Evolutionary conservation across 2,888 invertebrate genomes (phyloP), one percentile per base, ranked within the genome.

Genomic region (Hypena proboscidalis): DNA sequence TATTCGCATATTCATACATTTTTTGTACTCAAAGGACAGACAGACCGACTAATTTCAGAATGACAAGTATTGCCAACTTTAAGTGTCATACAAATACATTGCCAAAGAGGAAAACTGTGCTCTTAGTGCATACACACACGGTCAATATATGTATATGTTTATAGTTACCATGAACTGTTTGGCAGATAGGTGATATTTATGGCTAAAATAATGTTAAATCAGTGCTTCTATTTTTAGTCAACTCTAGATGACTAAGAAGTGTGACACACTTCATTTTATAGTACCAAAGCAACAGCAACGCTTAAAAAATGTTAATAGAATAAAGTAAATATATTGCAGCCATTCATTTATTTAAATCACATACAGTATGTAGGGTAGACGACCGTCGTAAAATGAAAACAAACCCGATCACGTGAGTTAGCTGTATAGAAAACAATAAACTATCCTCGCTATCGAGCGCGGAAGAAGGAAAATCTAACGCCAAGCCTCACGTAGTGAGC

Each of bases 391-490:
- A 37, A 47, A 40, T 35, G 22, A 36, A 35, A 40, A 43, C 37
- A 43, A 58, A 48, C 34, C 33, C 15, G 11, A 38, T 26, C 40
- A 41, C 48, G 34, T 43, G 40, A 53, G 7, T 21, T 58, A 58
- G 47, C 54, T 58, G 47, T 52, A 40, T 26, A 19, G 19, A 37
- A 41, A 53, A 40, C 31, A 29, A 29, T 29, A 27, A 27, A 4
- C 11, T 7, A 9, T 14, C 8, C 4, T 3, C 6, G 6, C 14
- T 7, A 7, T 25, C n/a, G 1, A 15, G 8, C 11, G 7, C 35
- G 48, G 51, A 58, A 44, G 46, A 39, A 45, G 47, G 50, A 50
- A 40, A 61, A 51, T 41, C 43, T 40, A 17, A 21, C 10, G n/a
- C 5, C 15, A 9, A 31, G 2, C 9, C 4, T 11, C 42, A 37